These are phyloP conservation scores for Blastomussa wellsi DNA, from an alignment of 92 coral and sea anemone genomes.

Conservation along the genomic window DNA sequence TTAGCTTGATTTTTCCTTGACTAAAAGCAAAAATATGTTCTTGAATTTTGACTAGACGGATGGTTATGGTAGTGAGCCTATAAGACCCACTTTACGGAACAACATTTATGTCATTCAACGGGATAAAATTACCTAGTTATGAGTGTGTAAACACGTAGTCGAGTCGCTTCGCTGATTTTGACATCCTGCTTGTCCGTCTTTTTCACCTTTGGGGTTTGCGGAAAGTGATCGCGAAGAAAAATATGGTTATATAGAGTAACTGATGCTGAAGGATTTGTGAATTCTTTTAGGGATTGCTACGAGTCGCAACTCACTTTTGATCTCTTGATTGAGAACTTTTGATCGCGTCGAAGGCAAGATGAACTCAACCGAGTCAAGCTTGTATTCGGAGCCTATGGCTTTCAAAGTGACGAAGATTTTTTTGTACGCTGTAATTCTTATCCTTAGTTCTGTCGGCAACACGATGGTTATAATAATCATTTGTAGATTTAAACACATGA, in stretches of 20 bases:
- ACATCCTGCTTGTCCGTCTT: background rate
- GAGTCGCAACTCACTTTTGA: background rate
- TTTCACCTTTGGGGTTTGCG: background rate
- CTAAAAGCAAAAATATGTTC: background rate
- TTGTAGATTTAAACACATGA: conserved; percentile 28
- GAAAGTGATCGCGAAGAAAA: background rate
- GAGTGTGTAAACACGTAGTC: background rate
- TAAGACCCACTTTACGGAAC: background rate
- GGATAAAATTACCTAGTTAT: background rate
- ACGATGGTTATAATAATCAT: conserved; percentile 49
- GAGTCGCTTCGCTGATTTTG: background rate
- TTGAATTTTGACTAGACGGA: background rate
- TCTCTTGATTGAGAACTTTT: background rate
- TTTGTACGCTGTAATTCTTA: conserved; percentile 39
- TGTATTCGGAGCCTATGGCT: conserved; percentile 6
- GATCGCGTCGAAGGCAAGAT: background rate
- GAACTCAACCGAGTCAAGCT: conserved; percentile 14
- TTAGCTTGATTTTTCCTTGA: background rate
- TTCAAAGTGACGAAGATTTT: conserved; percentile 35
- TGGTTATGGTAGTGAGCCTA: background rate
- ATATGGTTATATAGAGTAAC: background rate
- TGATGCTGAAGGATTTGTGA: background rate
- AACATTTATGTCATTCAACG: background rate
- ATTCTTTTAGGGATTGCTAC: background rate
- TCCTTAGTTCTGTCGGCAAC: conserved; percentile 57